Conservation (phyloP, 2,113 vertebrate species). For the Hipposideros armiger region DNA sequence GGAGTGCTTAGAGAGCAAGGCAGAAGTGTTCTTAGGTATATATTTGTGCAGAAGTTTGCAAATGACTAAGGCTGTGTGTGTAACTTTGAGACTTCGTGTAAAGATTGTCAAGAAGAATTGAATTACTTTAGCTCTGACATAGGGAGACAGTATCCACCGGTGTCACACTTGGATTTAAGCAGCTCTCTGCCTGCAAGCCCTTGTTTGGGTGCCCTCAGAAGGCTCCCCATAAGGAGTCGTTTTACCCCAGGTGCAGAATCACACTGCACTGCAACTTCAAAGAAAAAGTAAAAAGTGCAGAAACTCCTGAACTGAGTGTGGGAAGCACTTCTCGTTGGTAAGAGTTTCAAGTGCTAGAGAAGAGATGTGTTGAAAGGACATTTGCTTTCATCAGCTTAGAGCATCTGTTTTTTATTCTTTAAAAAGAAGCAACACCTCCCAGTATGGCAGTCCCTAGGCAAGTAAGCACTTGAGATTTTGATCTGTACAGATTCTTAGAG, state of each 20-base stretch:
- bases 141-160: not conserved
- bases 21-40: not conserved
- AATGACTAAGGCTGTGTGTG: not conserved
- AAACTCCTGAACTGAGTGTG: slow-evolving; percentile 40
- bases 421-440: slow-evolving; percentile 59
- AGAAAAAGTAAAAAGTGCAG: slow-evolving; percentile 61
- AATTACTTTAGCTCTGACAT: not conserved
- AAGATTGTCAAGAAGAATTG: not conserved
- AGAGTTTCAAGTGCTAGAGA: slow-evolving; percentile 66
- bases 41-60: slow-evolving; percentile 16
- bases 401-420: slow-evolving; percentile 60
- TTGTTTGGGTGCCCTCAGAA: not conserved
- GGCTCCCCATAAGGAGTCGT: slow-evolving; percentile 21
- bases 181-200: not conserved
- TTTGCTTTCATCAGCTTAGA: slow-evolving; percentile 70
- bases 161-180: not conserved
- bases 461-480: slow-evolving; percentile 72
- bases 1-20: not conserved
- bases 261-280: not conserved
- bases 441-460: slow-evolving; percentile 58
- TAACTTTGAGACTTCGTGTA: not conserved
- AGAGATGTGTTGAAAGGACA: slow-evolving; percentile 67
- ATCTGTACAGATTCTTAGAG: slow-evolving; percentile 69
- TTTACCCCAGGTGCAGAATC: slow-evolving; percentile 57
- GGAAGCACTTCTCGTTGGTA: slow-evolving; percentile 64